Evolutionary conservation across 2,888 invertebrate genomes (phyloP).

Genomic region (Chaetogeoica ovagalla): DNA sequence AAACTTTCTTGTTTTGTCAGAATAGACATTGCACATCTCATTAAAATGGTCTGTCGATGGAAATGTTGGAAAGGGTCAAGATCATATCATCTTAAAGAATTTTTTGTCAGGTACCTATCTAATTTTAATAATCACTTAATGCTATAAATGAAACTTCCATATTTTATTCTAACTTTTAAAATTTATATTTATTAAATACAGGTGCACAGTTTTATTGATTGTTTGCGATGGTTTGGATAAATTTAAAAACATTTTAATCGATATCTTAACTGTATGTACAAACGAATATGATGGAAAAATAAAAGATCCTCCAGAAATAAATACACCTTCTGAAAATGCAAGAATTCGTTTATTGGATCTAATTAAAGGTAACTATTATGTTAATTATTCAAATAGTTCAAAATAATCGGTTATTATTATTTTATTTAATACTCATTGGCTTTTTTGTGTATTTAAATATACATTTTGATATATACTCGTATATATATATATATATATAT

Average conservation of each 20-base stretch:
- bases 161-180: neutral
- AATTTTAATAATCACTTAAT: neutral
- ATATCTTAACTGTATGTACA: slow-evolving; percentile 1
- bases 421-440: too few species aligned
- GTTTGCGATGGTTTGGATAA: neutral
- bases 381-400: neutral
- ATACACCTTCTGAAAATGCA: neutral
- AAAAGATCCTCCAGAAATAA: neutral
- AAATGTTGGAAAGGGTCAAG: slow-evolving; percentile 13
- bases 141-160: neutral
- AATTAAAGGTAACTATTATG: slow-evolving; percentile 8
- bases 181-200: slow-evolving; percentile 7
- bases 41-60: slow-evolving; percentile 4
- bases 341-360: slow-evolving; percentile 1
- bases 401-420: neutral
- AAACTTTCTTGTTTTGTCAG: neutral
- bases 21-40: slow-evolving; percentile 1
- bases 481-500: too few species aligned
- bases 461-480: too few species aligned
- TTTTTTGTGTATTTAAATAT: too few species aligned
- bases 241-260: neutral
- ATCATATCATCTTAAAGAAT: neutral
- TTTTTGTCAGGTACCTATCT: slow-evolving; percentile 2
- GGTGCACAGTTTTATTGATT: neutral
- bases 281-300: neutral